Base-by-base conservation (phyloP, 2,113 vertebrate genomes). In the Promerops cafer region DNA sequence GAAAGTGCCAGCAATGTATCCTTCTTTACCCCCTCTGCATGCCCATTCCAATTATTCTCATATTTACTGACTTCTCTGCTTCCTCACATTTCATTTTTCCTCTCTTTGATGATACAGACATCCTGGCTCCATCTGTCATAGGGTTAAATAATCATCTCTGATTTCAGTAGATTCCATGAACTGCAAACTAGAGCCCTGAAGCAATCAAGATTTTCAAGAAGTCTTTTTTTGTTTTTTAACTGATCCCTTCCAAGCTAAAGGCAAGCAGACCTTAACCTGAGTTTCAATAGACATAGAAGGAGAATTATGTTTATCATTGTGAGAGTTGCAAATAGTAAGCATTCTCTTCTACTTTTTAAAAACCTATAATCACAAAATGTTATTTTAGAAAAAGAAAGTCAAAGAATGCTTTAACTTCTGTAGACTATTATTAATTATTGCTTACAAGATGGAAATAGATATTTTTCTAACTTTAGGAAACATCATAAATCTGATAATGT, bases 81-180 rank as follows among this genome's bases (percentile, higher is more conserved):
- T 92, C 93, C 83, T 94, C 94, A 68, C 91, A 86, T 96, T 92
- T 96, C 81, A 97, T 87, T 95, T 97, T 95, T 96, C 50, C n/a
- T 93, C 61, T 78, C 97, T 98, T 93, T 97, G 95, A 97, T 96
- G 96, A 82, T 52, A 89, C 63, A 97, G 97, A 96, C 96, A 97
- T 92, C 79, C 84, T 95, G 97, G 97, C 96, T 98, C 96, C 96
- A 97, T 96, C 96, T 97, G 95, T 88, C 95, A 96, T 26, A 71
- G 82, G 88, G 93, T 97, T 97, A 97, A 98, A 95, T 78, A 96
- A 94, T 90, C 77, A 97, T 91, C 95, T 97, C 92, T 85, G 82
- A 93, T 97, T 97, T 97, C 96, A 96, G 92, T 21, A 94, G 87
- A 92, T 84, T 93, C 81, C 94, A 19, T 90, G 89, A 97, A 78